phyloP scores from a whole-genome alignment of 2,113 vertebrate species.

The Halichoerus grypus region DNA sequence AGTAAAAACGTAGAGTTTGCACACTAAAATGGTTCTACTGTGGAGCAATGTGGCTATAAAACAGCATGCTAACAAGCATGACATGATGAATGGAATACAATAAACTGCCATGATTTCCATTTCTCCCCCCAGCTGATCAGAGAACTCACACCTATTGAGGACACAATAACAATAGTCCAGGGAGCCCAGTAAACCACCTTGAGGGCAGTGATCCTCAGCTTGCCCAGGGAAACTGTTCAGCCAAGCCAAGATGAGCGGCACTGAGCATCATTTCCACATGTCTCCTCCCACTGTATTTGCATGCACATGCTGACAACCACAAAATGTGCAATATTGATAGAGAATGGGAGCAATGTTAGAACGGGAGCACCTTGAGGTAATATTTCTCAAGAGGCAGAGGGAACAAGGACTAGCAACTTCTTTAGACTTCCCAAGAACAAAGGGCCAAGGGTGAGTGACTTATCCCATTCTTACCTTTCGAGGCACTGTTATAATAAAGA shows the following conservation, averaged over 20 bases:
- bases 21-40: constrained; percentile 86
- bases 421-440: not conserved
- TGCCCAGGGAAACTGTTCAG: not conserved
- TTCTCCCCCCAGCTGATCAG: constrained; percentile 79
- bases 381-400: not conserved
- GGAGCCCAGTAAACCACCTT: not conserved
- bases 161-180: constrained; percentile 60
- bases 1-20: constrained; percentile 86
- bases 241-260: not conserved
- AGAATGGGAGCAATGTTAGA: not conserved
- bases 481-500: not conserved
- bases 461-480: not conserved
- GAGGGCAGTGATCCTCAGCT: not conserved
- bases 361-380: not conserved
- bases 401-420: not conserved
- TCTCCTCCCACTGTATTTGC: not conserved
- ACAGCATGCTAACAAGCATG: constrained; percentile 87
- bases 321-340: not conserved
- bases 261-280: not conserved
- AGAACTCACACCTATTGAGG: constrained; percentile 80
- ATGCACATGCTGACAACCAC: not conserved
- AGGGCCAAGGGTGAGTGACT: not conserved
- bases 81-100: constrained; percentile 85
- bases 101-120: constrained; percentile 85
- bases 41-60: constrained; percentile 87